Base-by-base conservation (phyloP, 2,113 vertebrate species). In the Brachionichthys hirsutus region DNA sequence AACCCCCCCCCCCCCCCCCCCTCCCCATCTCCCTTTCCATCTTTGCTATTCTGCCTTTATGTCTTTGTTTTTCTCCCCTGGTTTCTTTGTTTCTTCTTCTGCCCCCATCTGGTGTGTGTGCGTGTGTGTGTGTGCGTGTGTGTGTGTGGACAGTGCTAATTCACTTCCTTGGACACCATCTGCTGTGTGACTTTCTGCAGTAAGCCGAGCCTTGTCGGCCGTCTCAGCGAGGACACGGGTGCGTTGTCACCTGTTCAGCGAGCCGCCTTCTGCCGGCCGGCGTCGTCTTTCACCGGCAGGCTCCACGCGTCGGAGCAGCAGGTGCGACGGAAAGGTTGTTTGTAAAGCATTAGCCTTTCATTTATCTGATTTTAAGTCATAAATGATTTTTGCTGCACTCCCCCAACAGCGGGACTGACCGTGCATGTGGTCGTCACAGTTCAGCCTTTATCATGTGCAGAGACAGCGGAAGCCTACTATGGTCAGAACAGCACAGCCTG, bases 151-250 rank as follows among this genome's bases (percentile, higher is more conserved):
- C 76, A 0, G 65, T 75, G 80, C 85, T 87, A 84, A 89, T 86
- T 88, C 75, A 83, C 62, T 88, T 86, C 78, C 83, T 85, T 87
- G 81, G 82, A 81, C 81, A 80, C 86, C 88, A 89, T 89, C 86
- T 89, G 88, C 80, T 19, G 77, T 64, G 69, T 79, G 84, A 86
- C 85, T 86, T 89, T 84, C 85, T 85, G 66, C 77, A 55, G 86
- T 88, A 87, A 88, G 73, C 77, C 75, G 85, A 88, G 74, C 82
- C 77, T 45, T 58, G 60, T 61, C 45, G 63, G 54, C 57, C 13
- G 46, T 73, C 62, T 46, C 60, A 4, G 78, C 78, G 80, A 71
- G 70, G 68, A 20, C 11, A 4, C 8, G 62, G 47, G 45, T 30
- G 75, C 52, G 71, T 47, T 64, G 85, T 88, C 85, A 87, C 88